Evolutionary conservation across 2,797 vertebrate genomes (phyloP), one percentile per base, ranked within the genome.

Genomic region (Pseudochaenichthys georgianus): DNA sequence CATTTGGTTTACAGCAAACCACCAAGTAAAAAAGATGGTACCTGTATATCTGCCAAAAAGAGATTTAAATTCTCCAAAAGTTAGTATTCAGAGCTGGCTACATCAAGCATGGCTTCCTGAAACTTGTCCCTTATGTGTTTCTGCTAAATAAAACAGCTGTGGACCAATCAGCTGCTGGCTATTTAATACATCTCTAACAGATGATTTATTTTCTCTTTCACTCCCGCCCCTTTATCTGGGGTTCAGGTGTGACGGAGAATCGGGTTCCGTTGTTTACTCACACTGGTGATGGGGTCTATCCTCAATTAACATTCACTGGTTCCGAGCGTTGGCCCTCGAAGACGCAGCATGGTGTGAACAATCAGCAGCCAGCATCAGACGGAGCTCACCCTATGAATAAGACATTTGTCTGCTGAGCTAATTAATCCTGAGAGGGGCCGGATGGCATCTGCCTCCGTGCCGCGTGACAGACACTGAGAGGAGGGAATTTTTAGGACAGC

Each of bases 361-460:
- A 86, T 87, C 87, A 77, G 66, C 92, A 85, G 89, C 84, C 79
- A 41, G 87, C 73, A 87, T 87, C 84, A 87, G 86, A 85, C 87
- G 61, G 80, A 55, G 77, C 76, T 82, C 87, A 8, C 80, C 72
- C 83, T 86, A 92, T 92, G 91, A 94, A 92, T 92, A 92, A 93
- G 86, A 93, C 89, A 90, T 93, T 92, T 88, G 86, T 93, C 88
- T 92, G 87, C 78, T 70, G 82, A 89, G 90, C 88, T 92, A 92
- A 94, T 93, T 92, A 94, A 91, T 93, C 91, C 90, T 91, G 91
- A 91, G 92, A 90, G 90, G 87, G 89, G 84, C 87, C 79, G 79
- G 89, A 87, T 89, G 91, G 91, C 90, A 89, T 92, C 90, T 91
- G 91, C 87, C 85, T 89, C 77, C 66, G 13, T 69, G 87, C 84